A percentile compares a stretch with the other conserved stretches of the same genome.
Conservation (phyloP, 2,888 invertebrate species). For the Drosophila pseudotalamancana region DNA sequence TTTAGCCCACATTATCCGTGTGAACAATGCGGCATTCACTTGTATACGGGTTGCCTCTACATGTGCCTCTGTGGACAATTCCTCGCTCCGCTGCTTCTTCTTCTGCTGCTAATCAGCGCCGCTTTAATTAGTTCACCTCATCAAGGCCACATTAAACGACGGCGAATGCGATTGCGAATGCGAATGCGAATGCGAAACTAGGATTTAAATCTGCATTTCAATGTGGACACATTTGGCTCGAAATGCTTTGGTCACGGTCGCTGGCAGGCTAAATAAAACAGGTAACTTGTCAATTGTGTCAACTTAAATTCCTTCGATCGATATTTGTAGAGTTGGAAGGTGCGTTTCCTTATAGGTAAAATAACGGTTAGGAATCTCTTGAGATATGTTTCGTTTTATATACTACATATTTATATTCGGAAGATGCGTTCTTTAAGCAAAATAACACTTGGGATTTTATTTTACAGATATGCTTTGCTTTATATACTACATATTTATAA, state of each 20-base stretch:
- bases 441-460: too few relatives aligned
- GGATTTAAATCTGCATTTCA: constrained; percentile 34
- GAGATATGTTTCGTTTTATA: too few relatives aligned
- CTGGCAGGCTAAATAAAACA: neutral
- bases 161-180: constrained; percentile 19
- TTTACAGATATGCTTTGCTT: too few relatives aligned
- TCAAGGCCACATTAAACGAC: constrained; percentile 73
- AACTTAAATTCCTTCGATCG: neutral
- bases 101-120: constrained; percentile 70
- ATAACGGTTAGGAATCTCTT: neutral
- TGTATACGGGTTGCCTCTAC: constrained; percentile 54
- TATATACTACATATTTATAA: too few relatives aligned
- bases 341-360: neutral
- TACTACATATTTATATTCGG: too few relatives aligned
- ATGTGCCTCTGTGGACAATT: constrained; percentile 50
- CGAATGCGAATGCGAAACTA: constrained; percentile 19
- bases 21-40: constrained; percentile 80
- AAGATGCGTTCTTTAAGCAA: too few relatives aligned
- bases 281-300: constrained; percentile 5
- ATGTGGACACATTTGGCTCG: constrained; percentile 21
- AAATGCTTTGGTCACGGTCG: constrained; percentile 47
- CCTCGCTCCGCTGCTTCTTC: constrained; percentile 12
- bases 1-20: constrained; percentile 81
- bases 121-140: constrained; percentile 73
- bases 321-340: neutral